phyloP scores from a whole-genome alignment of 2,113 vertebrate genomes.

The Labrus mixtus region DNA sequence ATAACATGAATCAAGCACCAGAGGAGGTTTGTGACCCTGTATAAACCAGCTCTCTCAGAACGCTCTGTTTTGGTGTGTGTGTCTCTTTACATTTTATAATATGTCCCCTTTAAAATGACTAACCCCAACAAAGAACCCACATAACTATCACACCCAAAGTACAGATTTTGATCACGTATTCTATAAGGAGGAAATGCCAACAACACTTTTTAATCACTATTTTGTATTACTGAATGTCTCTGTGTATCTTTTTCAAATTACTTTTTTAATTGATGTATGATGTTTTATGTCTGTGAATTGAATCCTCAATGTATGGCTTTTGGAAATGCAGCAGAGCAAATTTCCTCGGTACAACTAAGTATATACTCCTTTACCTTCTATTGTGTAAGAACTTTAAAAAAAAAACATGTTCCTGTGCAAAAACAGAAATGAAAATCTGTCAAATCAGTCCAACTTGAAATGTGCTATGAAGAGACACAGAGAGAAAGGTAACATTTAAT shows the following conservation, averaged over 20 bases:
- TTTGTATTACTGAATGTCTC: background rate
- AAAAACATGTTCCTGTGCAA: background rate
- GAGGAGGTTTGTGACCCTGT: too few species aligned
- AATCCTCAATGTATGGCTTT: slow-evolving; percentile 12
- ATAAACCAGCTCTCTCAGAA: too few species aligned
- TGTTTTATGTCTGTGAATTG: slow-evolving; percentile 17
- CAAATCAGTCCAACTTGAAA: background rate
- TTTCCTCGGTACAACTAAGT: slow-evolving; percentile 27
- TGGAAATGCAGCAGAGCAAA: slow-evolving; percentile 3
- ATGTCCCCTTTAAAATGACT: too few species aligned
- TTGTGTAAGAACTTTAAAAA: slow-evolving; percentile 14
- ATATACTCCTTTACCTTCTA: slow-evolving; percentile 3
- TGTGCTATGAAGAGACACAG: slow-evolving; percentile 1
- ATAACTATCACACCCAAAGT: too few species aligned
- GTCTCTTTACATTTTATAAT: too few species aligned
- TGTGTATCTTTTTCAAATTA: background rate
- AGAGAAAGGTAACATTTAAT: too few species aligned
- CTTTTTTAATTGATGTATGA: background rate
- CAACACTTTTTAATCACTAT: too few species aligned
- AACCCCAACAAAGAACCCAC: too few species aligned
- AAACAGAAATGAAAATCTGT: background rate
- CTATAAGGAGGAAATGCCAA: background rate
- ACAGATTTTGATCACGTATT: too few species aligned
- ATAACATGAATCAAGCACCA: too few species aligned
- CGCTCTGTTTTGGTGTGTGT: too few species aligned